Evolutionary conservation across 2,888 invertebrate species (phyloP).

Genomic region (Ochlodes sylvanus): DNA sequence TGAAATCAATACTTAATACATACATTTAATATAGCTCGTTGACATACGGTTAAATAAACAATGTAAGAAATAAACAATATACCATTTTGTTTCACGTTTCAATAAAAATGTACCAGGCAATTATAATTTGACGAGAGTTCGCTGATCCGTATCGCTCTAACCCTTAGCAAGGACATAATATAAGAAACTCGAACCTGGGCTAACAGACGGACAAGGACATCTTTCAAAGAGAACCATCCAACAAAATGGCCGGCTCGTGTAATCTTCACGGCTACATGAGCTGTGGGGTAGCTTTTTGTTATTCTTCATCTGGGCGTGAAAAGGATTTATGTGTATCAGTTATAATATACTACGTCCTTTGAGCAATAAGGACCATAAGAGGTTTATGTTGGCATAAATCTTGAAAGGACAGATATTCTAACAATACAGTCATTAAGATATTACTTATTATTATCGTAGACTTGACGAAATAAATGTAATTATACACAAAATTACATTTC

Average conservation of each 20-base stretch:
- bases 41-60: too few relatives aligned
- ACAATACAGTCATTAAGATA: too few relatives aligned
- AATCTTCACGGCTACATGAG: constrained; percentile 24
- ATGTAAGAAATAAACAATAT: too few relatives aligned
- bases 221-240: constrained; percentile 36
- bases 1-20: too few relatives aligned
- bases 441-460: too few relatives aligned
- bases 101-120: neutral
- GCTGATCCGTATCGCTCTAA: neutral
- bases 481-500: too few relatives aligned
- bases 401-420: neutral
- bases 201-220: constrained; percentile 38
- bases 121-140: constrained; percentile 11
- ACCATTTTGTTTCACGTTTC: too few relatives aligned
- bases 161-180: constrained; percentile 29
- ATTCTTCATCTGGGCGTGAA: constrained; percentile 26
- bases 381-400: constrained; percentile 1
- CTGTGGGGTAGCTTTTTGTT: constrained; percentile 22
- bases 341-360: constrained; percentile 8
- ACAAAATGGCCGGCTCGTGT: constrained; percentile 35
- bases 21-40: too few relatives aligned
- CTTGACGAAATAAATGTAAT: too few relatives aligned
- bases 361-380: constrained; percentile 5
- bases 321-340: constrained; percentile 17
- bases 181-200: constrained; percentile 39